Conservation (phyloP, 2,888 invertebrate genomes). For the Macropis europaea region DNA sequence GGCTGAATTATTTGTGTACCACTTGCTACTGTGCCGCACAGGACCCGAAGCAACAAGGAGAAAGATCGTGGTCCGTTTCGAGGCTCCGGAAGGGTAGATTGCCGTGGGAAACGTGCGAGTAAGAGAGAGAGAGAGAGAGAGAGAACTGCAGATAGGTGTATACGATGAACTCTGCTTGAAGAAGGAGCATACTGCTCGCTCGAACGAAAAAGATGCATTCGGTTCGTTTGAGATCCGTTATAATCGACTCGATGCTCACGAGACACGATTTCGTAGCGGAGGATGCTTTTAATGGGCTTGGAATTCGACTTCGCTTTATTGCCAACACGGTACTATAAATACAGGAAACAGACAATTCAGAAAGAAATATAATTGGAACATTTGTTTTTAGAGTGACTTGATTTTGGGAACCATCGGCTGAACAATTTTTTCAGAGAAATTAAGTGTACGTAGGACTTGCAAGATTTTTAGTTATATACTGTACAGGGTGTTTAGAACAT, state of each 20-base stretch:
- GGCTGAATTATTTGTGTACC: constrained; percentile 44
- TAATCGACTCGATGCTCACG: neutral
- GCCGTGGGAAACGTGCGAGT: no score
- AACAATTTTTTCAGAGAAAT: no score
- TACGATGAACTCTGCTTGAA: neutral
- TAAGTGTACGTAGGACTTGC: no score
- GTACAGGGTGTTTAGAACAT: no score
- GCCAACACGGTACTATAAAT: no score
- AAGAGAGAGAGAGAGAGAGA: no score
- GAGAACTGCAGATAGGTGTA: neutral
- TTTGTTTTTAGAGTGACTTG: no score
- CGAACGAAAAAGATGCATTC: constrained; percentile 9
- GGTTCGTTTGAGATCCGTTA: neutral
- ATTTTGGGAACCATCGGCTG: no score
- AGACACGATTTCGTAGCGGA: neutral
- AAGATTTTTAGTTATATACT: no score
- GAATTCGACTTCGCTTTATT: no score
- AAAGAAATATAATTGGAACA: no score
- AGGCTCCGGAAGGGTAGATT: neutral
- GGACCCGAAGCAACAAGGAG: neutral
- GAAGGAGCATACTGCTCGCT: neutral
- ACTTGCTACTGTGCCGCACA: constrained; percentile 9
- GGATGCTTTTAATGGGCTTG: neutral
- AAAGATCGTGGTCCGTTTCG: neutral
- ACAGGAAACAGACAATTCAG: no score